phyloP scores from a whole-genome alignment of 2,113 vertebrate species.

The Chaetura pelagica region DNA sequence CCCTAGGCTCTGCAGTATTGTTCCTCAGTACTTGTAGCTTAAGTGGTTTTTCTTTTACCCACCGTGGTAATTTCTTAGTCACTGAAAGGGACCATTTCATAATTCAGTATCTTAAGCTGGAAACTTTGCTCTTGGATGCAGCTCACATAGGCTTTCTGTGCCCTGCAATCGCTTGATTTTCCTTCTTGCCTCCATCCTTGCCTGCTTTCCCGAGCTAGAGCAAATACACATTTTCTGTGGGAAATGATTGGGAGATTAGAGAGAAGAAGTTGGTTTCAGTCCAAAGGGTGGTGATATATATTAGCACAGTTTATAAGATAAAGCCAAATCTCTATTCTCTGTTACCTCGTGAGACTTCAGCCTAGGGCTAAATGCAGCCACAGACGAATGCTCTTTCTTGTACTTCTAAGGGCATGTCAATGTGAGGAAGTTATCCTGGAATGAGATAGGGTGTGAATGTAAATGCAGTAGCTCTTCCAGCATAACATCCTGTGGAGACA shows the following conservation, averaged over 20 bases:
- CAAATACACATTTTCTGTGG: background rate
- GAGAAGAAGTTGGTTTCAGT: conserved; percentile 19
- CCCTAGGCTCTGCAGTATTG: background rate
- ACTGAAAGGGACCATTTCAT: background rate
- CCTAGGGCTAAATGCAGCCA: conserved; percentile 62
- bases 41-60: background rate
- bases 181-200: too few relatives aligned
- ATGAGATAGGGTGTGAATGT: conserved; percentile 49
- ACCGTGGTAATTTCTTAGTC: background rate
- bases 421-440: conserved; percentile 60
- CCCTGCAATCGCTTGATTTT: background rate
- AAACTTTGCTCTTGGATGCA: background rate
- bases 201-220: background rate
- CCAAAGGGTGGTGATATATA: conserved; percentile 52
- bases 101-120: background rate
- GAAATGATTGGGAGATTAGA: conserved; percentile 46
- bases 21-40: background rate
- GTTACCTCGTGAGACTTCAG: conserved; percentile 58
- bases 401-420: conserved; percentile 32
- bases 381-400: conserved; percentile 14
- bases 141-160: background rate
- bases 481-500: conserved; percentile 21
- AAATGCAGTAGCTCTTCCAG: conserved; percentile 47
- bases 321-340: conserved; percentile 54
- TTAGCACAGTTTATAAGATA: conserved; percentile 55